phyloP scores from a whole-genome alignment of 92 coral and sea anemone species.

The Epizoanthus illoricatus region DNA sequence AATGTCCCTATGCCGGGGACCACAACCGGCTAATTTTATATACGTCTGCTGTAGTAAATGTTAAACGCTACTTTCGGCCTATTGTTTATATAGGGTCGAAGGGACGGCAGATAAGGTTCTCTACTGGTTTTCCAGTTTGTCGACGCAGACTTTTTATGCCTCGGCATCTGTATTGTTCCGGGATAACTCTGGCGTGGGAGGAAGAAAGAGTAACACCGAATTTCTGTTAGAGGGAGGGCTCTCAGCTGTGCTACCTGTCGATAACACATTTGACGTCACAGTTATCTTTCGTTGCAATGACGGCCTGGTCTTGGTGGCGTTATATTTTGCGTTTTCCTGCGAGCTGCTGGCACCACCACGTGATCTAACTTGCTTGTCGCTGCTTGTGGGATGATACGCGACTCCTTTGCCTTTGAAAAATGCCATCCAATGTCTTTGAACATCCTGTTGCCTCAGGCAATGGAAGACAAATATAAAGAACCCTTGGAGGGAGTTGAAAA shows the following conservation, averaged over 20 bases:
- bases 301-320: neutral
- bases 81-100: too few species aligned
- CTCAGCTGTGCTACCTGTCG: neutral
- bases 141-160: too few species aligned
- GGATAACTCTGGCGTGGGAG: neutral
- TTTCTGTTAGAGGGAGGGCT: constrained; percentile 15
- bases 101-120: too few species aligned
- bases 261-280: constrained; percentile 13
- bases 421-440: constrained; percentile 33
- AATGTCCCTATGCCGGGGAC: too few species aligned
- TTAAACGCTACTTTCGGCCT: too few species aligned
- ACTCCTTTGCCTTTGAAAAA: constrained; percentile 21
- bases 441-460: constrained; percentile 42
- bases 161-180: neutral
- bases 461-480: constrained; percentile 53
- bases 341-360: constrained; percentile 43
- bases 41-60: too few species aligned
- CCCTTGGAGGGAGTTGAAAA: constrained; percentile 59
- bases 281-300: neutral
- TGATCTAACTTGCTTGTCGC: constrained; percentile 47
- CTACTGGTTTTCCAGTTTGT: too few species aligned
- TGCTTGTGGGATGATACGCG: constrained; percentile 10
- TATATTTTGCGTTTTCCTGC: neutral
- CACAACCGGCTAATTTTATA: too few species aligned
- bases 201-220: constrained; percentile 8